Percentiles rank a stretch among this genome's conserved stretches.
Evolutionary conservation across 2,113 vertebrate species (phyloP).

Genomic region (Dipodomys stephensi): DNA sequence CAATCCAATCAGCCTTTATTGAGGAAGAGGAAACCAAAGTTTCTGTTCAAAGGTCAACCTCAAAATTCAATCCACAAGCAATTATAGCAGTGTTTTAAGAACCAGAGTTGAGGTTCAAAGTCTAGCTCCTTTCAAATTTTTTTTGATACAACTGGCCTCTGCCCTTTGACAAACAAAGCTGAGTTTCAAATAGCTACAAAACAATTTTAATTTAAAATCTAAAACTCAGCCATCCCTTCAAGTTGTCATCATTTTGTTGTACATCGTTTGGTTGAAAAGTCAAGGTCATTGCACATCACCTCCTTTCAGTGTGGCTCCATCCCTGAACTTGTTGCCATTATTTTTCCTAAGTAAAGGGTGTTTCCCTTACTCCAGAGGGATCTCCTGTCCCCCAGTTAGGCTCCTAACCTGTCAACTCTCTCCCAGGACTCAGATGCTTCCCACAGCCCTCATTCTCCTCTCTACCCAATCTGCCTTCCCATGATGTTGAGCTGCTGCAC

Average conservation of each 20-base stretch:
- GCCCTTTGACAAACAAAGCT: constrained; percentile 48
- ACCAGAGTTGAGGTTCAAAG: constrained; percentile 40
- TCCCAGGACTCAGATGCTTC: not conserved
- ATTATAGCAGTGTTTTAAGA: constrained; percentile 70
- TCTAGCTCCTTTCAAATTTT: not conserved
- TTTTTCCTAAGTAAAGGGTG: not conserved
- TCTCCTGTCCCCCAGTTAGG: not conserved
- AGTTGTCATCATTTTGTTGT: constrained; percentile 48
- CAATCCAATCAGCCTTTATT: constrained; percentile 37
- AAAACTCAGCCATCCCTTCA: constrained; percentile 35
- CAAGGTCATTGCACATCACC: not conserved
- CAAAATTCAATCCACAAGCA: constrained; percentile 72
- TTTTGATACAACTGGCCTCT: constrained; percentile 51
- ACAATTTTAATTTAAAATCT: constrained; percentile 68
- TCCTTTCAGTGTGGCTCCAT: not conserved
- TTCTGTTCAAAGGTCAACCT: constrained; percentile 69
- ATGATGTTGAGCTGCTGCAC: not conserved
- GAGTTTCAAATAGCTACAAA: not conserved
- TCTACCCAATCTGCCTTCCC: not conserved
- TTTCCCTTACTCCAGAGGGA: not conserved
- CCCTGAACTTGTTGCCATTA: not conserved
- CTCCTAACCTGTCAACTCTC: not conserved
- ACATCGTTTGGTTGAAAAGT: not conserved
- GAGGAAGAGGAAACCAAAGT: constrained; percentile 52
- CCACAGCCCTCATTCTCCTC: not conserved